Evolutionary conservation across 1,140 invertebrate species (phyloP).

Genomic region (Lucilia cuprina): DNA sequence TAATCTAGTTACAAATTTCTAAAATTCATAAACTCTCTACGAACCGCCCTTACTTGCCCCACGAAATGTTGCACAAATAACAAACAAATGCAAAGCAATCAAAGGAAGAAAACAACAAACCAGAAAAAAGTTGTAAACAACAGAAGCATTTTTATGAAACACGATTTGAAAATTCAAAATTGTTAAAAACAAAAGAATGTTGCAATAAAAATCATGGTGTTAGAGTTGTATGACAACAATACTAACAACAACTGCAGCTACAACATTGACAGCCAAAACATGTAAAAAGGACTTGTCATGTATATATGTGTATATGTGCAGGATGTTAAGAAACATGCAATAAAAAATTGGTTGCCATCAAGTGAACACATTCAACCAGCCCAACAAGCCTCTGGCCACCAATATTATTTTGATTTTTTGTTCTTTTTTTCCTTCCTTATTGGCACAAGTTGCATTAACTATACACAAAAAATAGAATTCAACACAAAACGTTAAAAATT

Average conservation of each 20-base stretch:
- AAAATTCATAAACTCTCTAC: neutral
- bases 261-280: slow-evolving; percentile 25
- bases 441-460: slow-evolving; percentile 32
- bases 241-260: neutral
- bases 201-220: slow-evolving; percentile 19
- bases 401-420: slow-evolving; percentile 7
- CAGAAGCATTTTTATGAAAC: slow-evolving; percentile 39
- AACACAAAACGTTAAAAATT: neutral
- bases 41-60: neutral
- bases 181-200: slow-evolving; percentile 21
- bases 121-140: neutral
- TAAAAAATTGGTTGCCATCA: slow-evolving; percentile 19
- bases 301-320: neutral
- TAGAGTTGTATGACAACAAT: neutral
- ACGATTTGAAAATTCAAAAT: slow-evolving; percentile 37
- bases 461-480: neutral
- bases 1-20: slow-evolving; percentile 2
- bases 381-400: slow-evolving; percentile 15
- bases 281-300: slow-evolving; percentile 26
- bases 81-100: neutral
- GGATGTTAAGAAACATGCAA: slow-evolving; percentile 3
- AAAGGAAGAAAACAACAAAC: neutral
- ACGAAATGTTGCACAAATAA: neutral
- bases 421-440: neutral
- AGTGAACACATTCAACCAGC: neutral